A percentile compares a stretch with the other conserved stretches of the same genome.
Evolutionary conservation across 1,140 invertebrate species (phyloP).

Genomic region (Drosophila azteca): DNA sequence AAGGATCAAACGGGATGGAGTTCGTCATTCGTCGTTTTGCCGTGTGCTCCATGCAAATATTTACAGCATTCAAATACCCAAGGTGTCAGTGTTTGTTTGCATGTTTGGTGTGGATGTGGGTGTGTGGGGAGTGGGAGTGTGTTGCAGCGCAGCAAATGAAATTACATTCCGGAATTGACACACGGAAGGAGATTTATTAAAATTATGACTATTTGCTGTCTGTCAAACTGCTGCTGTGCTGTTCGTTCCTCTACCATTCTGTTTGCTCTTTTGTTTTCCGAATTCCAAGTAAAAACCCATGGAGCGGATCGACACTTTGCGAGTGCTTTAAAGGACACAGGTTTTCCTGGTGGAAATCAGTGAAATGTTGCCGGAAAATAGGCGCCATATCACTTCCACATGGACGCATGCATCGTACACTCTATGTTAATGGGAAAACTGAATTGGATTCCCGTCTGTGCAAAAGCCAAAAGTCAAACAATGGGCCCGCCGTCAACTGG

Average conservation of each 20-base stretch:
- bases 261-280: background rate
- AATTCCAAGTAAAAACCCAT: too few species aligned
- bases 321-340: background rate
- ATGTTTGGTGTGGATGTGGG: too few species aligned
- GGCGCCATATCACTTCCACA: background rate
- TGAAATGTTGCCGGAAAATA: background rate
- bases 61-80: slow-evolving; percentile 24
- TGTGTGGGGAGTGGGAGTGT: too few species aligned
- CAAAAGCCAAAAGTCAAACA: slow-evolving; percentile 31
- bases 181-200: slow-evolving; percentile 21
- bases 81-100: slow-evolving; percentile 40
- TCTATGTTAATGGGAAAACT: background rate
- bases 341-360: background rate
- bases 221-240: background rate
- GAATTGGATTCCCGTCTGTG: slow-evolving; percentile 6
- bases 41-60: slow-evolving; percentile 33
- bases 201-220: slow-evolving; percentile 32
- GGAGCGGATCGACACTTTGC: background rate
- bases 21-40: background rate
- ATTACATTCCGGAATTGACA: slow-evolving; percentile 13
- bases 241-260: background rate
- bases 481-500: background rate
- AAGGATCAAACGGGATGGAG: slow-evolving; percentile 37
- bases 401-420: background rate
- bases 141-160: slow-evolving; percentile 21